phyloP scores from a whole-genome alignment of 2,113 vertebrate species.

The Crotalus horridus region DNA sequence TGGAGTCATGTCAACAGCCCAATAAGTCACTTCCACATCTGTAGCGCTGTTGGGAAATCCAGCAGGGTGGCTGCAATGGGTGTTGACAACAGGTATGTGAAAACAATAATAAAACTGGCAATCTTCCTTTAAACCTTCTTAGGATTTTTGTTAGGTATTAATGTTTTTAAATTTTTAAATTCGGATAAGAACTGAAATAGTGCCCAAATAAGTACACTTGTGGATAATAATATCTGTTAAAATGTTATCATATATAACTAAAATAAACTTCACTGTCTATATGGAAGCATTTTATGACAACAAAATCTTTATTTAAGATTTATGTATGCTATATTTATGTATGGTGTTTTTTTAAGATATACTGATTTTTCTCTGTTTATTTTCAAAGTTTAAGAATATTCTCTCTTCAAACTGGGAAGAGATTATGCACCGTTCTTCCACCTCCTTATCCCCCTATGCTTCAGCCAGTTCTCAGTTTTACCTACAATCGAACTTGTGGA shows the following conservation, averaged over 20 bases:
- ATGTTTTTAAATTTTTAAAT: background rate
- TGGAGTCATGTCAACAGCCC: slow-evolving; percentile 13
- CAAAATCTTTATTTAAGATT: background rate
- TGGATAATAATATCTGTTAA: background rate
- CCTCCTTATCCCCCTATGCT: slow-evolving; percentile 5
- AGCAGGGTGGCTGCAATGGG: background rate
- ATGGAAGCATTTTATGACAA: background rate
- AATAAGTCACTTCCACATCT: slow-evolving; percentile 4
- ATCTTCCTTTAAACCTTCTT: background rate
- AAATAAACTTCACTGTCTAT: background rate
- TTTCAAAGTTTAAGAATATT: slow-evolving; percentile 16
- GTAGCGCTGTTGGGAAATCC: background rate
- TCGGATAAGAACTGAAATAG: slow-evolving; percentile 4
- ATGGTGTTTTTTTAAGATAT: background rate
- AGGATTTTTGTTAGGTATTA: background rate
- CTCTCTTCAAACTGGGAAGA: slow-evolving; percentile 9
- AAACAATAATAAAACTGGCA: slow-evolving; percentile 1
- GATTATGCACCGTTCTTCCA: slow-evolving; percentile 20
- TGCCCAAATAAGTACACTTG: background rate
- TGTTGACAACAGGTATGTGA: slow-evolving; percentile 14
- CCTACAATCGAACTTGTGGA: slow-evolving; percentile 1
- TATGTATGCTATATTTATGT: background rate
- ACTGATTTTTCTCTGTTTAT: background rate
- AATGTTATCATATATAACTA: background rate
- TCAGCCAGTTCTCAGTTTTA: background rate